Evolutionary conservation across 2,797 vertebrate species (phyloP).

Genomic region (Sphaeramia orbicularis): DNA sequence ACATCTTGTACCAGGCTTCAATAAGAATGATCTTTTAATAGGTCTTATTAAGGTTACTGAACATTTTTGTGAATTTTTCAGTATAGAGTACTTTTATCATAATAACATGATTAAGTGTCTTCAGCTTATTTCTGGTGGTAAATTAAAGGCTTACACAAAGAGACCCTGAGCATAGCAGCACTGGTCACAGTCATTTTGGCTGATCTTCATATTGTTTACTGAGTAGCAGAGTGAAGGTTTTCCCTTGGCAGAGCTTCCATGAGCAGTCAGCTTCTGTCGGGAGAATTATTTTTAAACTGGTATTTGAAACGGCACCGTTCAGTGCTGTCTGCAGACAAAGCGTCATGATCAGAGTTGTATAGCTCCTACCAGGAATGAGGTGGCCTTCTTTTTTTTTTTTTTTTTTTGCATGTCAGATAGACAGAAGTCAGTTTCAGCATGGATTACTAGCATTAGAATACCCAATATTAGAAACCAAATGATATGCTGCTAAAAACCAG

Average conservation of each 20-base stretch:
- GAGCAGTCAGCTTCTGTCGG: slow-evolving; percentile 37
- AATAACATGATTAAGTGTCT: neutral
- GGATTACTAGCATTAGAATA: neutral
- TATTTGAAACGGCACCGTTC: slow-evolving; percentile 83
- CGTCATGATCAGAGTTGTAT: slow-evolving; percentile 15
- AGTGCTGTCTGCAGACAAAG: slow-evolving; percentile 10
- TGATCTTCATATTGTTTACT: slow-evolving; percentile 17
- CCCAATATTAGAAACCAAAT: neutral
- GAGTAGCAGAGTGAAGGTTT: slow-evolving; percentile 40
- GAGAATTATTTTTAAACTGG: slow-evolving; percentile 84
- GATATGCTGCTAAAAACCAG: neutral
- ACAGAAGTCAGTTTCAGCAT: slow-evolving; percentile 6
- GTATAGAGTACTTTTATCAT: too few relatives aligned
- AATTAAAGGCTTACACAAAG: slow-evolving; percentile 3
- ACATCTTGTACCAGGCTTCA: too few relatives aligned
- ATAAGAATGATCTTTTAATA: too few relatives aligned
- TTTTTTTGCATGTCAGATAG: slow-evolving; percentile 21
- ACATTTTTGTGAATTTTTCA: too few relatives aligned
- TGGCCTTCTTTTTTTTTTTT: slow-evolving; percentile 25
- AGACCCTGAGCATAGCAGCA: slow-evolving; percentile 1
- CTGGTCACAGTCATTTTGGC: slow-evolving; percentile 11
- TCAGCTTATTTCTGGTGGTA: neutral
- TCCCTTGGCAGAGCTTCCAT: slow-evolving; percentile 12
- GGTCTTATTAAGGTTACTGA: too few relatives aligned
- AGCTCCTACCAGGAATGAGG: slow-evolving; percentile 28